Conservation (phyloP, 1,140 invertebrate species). For the Hypothenemus hampei region DNA sequence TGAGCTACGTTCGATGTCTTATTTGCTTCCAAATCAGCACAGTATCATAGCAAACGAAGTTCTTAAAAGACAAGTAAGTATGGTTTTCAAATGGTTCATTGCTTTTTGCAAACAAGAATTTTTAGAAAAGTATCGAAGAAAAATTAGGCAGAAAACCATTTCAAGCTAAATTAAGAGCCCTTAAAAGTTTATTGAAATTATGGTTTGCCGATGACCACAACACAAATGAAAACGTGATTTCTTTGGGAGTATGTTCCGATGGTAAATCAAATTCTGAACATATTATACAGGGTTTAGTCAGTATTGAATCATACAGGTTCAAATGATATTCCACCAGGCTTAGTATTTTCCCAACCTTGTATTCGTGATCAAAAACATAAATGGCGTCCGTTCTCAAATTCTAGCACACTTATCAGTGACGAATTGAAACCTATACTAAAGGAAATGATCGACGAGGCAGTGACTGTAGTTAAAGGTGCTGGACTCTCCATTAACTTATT, state of each 20-base stretch:
- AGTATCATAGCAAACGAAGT: slow-evolving; percentile 43
- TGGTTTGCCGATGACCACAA: slow-evolving; percentile 45
- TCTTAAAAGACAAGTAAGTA: slow-evolving; percentile 10
- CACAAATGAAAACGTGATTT: no score
- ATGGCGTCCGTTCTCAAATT: slow-evolving; percentile 46
- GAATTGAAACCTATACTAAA: slow-evolving; percentile 20
- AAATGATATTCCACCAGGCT: slow-evolving; percentile 46
- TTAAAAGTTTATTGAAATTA: slow-evolving; percentile 44
- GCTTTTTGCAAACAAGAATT: neutral
- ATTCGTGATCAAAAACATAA: slow-evolving; percentile 39
- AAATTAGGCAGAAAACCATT: slow-evolving; percentile 23
- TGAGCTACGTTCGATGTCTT: slow-evolving; percentile 48
- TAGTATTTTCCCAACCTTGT: slow-evolving; percentile 50
- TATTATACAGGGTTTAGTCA: neutral
- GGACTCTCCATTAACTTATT: no score
- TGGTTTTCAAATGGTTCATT: no score
- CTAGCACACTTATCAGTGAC: slow-evolving; percentile 35
- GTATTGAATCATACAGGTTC: no score
- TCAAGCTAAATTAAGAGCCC: slow-evolving; percentile 45
- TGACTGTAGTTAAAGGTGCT: no score
- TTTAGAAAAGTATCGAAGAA: slow-evolving; percentile 28
- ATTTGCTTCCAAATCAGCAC: slow-evolving; percentile 42
- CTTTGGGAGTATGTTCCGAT: slow-evolving; percentile 47
- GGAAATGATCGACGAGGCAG: neutral
- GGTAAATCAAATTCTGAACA: slow-evolving; percentile 35